Percentiles rank a stretch among this genome's conserved stretches.
These are phyloP conservation scores for pig (Sus scrofa) DNA, from an alignment of 2,113 vertebrate species.

Conservation along the genomic window DNA sequence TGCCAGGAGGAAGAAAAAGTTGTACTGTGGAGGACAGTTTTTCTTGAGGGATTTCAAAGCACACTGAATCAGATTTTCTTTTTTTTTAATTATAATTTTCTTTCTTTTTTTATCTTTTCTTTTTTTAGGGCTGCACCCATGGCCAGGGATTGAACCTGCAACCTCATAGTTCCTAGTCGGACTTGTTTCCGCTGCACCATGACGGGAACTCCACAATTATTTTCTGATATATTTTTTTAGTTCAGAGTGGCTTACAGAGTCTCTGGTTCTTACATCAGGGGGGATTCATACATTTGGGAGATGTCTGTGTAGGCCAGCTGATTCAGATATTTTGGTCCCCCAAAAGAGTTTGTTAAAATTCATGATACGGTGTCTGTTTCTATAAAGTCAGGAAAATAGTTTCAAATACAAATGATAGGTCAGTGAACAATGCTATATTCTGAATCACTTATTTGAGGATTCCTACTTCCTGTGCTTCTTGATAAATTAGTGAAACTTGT, in stretches of 20 bases:
- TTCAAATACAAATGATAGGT: slow-evolving; percentile 28
- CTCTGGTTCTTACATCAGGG: not conserved
- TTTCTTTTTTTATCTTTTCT: no score
- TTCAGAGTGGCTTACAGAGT: slow-evolving; percentile 5
- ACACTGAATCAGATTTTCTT: not conserved
- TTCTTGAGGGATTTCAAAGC: slow-evolving; percentile 42
- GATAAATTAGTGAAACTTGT: slow-evolving; percentile 36
- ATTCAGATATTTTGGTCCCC: not conserved
- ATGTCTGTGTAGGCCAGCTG: not conserved
- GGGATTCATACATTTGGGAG: slow-evolving; percentile 6
- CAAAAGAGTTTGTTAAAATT: slow-evolving; percentile 6
- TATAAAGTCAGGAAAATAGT: slow-evolving; percentile 11
- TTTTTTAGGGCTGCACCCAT: no score
- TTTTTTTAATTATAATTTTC: no score
- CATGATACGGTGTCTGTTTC: not conserved
- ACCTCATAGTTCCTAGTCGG: no score
- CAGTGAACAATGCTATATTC: not conserved
- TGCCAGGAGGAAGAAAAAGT: not conserved
- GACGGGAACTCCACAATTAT: no score
- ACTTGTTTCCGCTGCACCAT: no score
- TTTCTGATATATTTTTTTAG: slow-evolving; percentile 47
- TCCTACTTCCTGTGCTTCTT: not conserved
- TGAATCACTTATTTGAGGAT: slow-evolving; percentile 1
- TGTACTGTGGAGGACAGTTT: not conserved
- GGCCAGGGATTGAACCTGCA: no score